Evolutionary conservation across 1,140 invertebrate genomes (phyloP), one percentile per base, ranked within the genome.

Genomic region (Ooceraea biroi): DNA sequence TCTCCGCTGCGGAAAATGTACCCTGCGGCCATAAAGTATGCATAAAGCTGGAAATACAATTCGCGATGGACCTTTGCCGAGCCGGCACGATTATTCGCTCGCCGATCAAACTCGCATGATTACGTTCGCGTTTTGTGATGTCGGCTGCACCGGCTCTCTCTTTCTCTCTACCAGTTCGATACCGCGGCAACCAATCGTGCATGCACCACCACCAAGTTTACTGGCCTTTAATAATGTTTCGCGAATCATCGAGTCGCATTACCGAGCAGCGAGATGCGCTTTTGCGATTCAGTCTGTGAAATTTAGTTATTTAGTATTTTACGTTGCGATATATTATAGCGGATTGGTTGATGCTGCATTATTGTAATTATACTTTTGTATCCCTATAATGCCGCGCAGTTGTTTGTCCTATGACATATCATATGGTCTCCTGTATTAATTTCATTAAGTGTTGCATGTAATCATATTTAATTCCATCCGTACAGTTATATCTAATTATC

Each of bases 41-140:
- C 80, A 84, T 57, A 84, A 77, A 84, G 19, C 48, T 66, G 82
- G 63, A 84, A 84, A 80, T 58, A 58, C 65, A 84, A 78, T 80
- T 84, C 73, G 58, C 61, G 55, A 80, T 68, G 46, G 44, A 77
- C 46, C 50, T 48, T 27, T 30, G 22, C n/a, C 36, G 19, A 25
- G 19, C 73, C 25, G 22, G 73, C 19, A 25, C 71, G 65, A 80
- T 80, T 66, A 80, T 84, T 80, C 46, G 74, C 82, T 57, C 44
- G 60, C 82, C 60, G 50, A 80, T 77, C 74, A 69, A 68, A 80
- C 55, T 78, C 82, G 36, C 82, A 57, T 83, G 82, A 83, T 83
- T 83, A 83, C 80, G 46, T 76, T 44, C 36, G 68, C 36, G 30
- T 72, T 72, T 72, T n/a, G 52, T 44, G 30, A 14, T 44, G 46